Percentiles rank a stretch among this genome's conserved stretches.
Evolutionary conservation across 2,113 vertebrate species (phyloP).

Genomic region (Andinoacara biseriatus): DNA sequence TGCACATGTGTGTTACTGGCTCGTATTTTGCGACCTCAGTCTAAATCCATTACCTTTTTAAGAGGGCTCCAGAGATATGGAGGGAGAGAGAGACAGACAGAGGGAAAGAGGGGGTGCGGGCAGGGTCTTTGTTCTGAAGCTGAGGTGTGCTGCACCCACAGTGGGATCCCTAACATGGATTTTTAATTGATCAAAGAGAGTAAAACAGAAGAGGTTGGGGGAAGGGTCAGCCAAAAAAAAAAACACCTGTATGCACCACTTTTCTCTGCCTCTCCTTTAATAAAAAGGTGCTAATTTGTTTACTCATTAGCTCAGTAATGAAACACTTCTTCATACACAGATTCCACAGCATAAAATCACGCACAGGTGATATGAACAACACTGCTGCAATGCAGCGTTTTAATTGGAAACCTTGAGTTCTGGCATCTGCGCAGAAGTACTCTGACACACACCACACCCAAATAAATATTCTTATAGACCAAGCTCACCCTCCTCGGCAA

Average conservation of each 20-base stretch:
- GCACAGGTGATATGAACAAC: neutral
- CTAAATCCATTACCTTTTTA: conserved; percentile 63
- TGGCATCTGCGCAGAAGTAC: neutral
- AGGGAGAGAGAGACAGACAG: neutral
- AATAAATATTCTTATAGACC: neutral
- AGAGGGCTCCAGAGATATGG: conserved; percentile 24
- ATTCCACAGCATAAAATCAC: neutral
- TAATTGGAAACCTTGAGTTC: neutral
- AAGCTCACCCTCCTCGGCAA: no score
- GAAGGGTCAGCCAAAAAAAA: conserved; percentile 41
- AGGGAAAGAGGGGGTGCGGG: neutral
- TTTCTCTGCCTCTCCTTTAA: conserved; percentile 15
- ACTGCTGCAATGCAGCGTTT: fast-evolving
- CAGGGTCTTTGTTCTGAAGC: conserved; percentile 38
- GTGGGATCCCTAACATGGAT: conserved; percentile 26
- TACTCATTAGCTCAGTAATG: neutral
- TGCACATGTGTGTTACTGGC: conserved; percentile 35
- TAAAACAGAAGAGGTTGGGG: conserved; percentile 1
- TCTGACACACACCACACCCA: neutral
- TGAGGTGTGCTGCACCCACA: conserved; percentile 12
- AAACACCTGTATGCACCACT: conserved; percentile 5
- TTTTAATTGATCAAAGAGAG: conserved; percentile 59
- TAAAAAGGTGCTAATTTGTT: conserved; percentile 2
- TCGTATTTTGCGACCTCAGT: conserved; percentile 51
- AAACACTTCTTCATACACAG: neutral